Evolutionary conservation across 2,113 vertebrate species (phyloP).

Genomic region (Tonatia bakeri): DNA sequence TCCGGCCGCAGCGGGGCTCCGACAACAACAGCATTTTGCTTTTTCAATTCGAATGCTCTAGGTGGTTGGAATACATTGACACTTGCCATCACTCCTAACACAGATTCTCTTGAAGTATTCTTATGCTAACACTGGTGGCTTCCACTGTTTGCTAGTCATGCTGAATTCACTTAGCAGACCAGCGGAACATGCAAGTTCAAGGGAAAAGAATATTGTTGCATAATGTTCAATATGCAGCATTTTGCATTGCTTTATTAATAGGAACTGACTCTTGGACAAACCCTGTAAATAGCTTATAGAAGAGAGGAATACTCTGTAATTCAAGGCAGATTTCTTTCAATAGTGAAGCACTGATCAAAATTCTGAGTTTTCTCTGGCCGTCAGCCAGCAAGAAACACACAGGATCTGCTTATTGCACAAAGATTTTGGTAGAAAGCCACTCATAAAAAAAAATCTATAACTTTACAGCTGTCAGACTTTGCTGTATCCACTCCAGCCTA

Average conservation of each 20-base stretch:
- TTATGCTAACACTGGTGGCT: conserved; percentile 77
- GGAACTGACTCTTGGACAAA: conserved; percentile 76
- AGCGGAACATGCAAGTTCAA: conserved; percentile 72
- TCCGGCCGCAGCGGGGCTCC: conserved; percentile 53
- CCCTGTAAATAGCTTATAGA: conserved; percentile 65
- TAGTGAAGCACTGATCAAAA: conserved; percentile 75
- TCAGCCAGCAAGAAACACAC: conserved; percentile 60
- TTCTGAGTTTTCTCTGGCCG: conserved; percentile 70
- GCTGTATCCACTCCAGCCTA: conserved; percentile 39
- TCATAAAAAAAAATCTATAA: conserved; percentile 51
- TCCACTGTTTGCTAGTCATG: conserved; percentile 79
- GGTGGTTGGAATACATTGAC: conserved; percentile 77
- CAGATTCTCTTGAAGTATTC: conserved; percentile 76
- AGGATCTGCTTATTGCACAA: conserved; percentile 67
- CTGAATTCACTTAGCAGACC: conserved; percentile 78
- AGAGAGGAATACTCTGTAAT: conserved; percentile 32
- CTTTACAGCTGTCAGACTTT: conserved; percentile 70
- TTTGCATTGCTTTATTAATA: conserved; percentile 78
- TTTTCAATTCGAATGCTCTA: conserved; percentile 79
- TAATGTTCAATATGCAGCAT: conserved; percentile 71
- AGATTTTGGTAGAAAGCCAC: conserved; percentile 58
- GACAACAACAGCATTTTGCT: conserved; percentile 72
- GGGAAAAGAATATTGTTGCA: conserved; percentile 72
- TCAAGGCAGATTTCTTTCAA: conserved; percentile 67
- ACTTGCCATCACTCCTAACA: conserved; percentile 76